Conservation (phyloP, 1,140 invertebrate genomes). For the Adelges cooleyi region DNA sequence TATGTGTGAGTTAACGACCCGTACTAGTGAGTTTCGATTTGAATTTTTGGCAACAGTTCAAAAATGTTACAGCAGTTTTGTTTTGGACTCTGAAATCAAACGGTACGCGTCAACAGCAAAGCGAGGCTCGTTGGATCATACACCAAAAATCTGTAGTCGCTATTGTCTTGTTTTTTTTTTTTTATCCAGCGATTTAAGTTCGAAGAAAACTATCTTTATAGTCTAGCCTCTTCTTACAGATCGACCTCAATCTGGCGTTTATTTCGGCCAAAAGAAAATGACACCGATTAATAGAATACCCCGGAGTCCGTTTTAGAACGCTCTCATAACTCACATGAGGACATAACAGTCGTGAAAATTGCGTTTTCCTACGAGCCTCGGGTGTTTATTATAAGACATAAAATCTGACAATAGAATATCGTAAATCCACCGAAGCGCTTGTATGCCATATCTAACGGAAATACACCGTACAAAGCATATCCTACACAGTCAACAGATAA, state of each 20-base stretch:
- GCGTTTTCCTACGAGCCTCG: not conserved
- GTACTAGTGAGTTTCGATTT: too few species aligned
- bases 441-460: not conserved
- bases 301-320: not conserved
- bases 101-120: too few species aligned
- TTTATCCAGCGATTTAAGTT: too few species aligned
- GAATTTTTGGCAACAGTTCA: too few species aligned
- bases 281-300: constrained; percentile 9
- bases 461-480: not conserved
- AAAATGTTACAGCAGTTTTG: too few species aligned
- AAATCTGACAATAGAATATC: constrained; percentile 24
- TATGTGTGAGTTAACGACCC: too few species aligned
- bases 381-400: constrained; percentile 3
- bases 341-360: constrained; percentile 12
- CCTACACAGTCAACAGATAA: not conserved
- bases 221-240: not conserved
- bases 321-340: constrained; percentile 7
- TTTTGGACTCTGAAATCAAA: too few species aligned
- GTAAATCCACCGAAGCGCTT: constrained; percentile 10
- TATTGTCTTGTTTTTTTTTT: too few species aligned
- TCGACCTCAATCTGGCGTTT: not conserved
- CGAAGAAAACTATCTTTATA: too few species aligned
- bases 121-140: too few species aligned
- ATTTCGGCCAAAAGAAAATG: not conserved
- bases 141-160: too few species aligned